A percentile compares a stretch with the other conserved stretches of the same genome.
Evolutionary conservation across 2,888 invertebrate species (phyloP).

Genomic region (Tortrix viridana): DNA sequence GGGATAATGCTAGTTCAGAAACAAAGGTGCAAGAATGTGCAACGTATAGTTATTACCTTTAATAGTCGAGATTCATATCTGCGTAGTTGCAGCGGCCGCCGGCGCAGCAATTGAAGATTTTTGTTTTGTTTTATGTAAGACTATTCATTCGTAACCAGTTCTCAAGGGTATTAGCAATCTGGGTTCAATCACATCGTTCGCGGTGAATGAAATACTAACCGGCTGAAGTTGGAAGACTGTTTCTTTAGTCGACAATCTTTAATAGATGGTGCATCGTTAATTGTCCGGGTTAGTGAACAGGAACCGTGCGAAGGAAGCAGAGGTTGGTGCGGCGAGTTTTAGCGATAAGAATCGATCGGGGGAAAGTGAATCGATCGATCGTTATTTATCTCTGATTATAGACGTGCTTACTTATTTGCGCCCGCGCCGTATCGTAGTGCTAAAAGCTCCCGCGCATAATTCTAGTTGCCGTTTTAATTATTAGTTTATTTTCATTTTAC

Average conservation of each 20-base stretch:
- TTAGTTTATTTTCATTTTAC: not conserved
- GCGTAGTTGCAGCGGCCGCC: conserved; percentile 23
- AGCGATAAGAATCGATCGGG: conserved; percentile 65
- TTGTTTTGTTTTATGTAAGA: conserved; percentile 41
- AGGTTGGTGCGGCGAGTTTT: conserved; percentile 59
- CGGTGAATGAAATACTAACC: conserved; percentile 74
- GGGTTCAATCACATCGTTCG: conserved; percentile 74
- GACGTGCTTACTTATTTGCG: conserved; percentile 50
- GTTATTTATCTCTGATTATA: conserved; percentile 58
- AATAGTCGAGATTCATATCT: conserved; percentile 34
- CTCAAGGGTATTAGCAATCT: conserved; percentile 72
- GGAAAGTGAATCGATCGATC: conserved; percentile 73
- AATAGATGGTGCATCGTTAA: conserved; percentile 43
- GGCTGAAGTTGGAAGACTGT: conserved; percentile 48
- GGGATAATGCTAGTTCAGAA: not conserved
- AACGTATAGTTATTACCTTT: conserved; percentile 28
- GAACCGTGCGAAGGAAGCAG: conserved; percentile 54
- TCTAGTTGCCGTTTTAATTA: conserved; percentile 1
- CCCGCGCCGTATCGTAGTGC: conserved; percentile 36
- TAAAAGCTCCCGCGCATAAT: conserved; percentile 31
- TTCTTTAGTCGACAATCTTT: conserved; percentile 38
- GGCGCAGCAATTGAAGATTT: conserved; percentile 32
- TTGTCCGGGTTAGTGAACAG: conserved; percentile 49
- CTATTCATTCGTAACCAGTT: conserved; percentile 65
- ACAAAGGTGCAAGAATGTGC: conserved; percentile 21